These are phyloP conservation scores for Leucoraja erinaceus DNA, from an alignment of 2,113 vertebrate genomes.

Conservation along the genomic window DNA sequence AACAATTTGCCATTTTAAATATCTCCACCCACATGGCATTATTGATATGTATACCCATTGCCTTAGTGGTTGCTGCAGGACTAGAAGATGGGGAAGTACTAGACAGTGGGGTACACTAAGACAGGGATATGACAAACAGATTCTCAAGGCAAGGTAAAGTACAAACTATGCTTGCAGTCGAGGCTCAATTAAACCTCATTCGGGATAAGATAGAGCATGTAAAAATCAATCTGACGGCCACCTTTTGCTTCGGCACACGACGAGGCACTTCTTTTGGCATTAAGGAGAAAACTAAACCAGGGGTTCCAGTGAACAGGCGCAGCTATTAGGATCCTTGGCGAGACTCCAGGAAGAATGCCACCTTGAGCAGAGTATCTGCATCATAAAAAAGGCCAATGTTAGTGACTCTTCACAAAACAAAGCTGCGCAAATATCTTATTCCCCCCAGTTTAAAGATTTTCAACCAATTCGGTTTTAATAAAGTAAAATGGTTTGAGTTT, in stretches of 20 bases:
- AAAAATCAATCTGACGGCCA: background rate
- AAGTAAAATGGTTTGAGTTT: background rate
- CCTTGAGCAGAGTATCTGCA: slow-evolving; percentile 67
- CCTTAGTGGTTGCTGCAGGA: too few relatives aligned
- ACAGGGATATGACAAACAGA: background rate
- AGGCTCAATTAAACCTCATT: background rate
- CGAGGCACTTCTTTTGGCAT: background rate
- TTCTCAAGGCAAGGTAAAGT: background rate
- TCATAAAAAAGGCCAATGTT: slow-evolving; percentile 40
- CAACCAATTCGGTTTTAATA: background rate
- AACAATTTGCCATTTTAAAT: too few relatives aligned
- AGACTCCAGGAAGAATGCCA: slow-evolving; percentile 71
- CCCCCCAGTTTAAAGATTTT: background rate
- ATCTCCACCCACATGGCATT: too few relatives aligned
- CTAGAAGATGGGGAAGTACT: too few relatives aligned
- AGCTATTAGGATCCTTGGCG: background rate
- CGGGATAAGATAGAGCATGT: background rate
- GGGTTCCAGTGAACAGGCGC: background rate
- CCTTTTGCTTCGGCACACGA: background rate
- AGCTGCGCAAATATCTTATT: background rate
- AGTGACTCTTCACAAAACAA: background rate
- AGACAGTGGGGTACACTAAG: background rate
- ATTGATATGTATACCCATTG: too few relatives aligned
- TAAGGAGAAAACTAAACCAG: background rate
- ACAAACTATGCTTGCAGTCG: background rate